phyloP scores from a whole-genome alignment of 1,140 invertebrate genomes.

The Gonatopus flavifemur region DNA sequence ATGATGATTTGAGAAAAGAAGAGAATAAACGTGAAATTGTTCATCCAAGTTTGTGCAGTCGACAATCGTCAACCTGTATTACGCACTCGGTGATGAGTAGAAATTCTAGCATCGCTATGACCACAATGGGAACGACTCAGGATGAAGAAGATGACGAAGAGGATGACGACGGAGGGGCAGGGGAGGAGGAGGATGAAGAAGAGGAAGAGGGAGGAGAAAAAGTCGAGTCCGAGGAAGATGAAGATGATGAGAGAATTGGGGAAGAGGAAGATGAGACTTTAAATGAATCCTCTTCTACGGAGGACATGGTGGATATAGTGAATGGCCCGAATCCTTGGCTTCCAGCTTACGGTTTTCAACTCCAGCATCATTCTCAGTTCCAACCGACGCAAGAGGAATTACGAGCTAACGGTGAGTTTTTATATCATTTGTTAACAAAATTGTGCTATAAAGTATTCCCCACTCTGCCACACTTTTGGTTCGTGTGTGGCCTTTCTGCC shows the following conservation, averaged over 20 bases:
- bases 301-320: conserved; percentile 40
- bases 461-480: no score
- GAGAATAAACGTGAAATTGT: no score
- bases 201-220: background rate
- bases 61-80: no score
- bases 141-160: conserved; percentile 33
- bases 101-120: no score
- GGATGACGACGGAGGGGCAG: conserved; percentile 17
- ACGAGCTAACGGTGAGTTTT: conserved; percentile 55
- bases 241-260: background rate
- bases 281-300: conserved; percentile 8
- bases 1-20: no score
- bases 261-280: conserved; percentile 1
- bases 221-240: background rate
- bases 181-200: conserved; percentile 19
- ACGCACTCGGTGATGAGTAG: no score
- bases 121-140: no score
- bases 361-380: conserved; percentile 50
- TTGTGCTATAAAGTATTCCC: no score
- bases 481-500: no score
- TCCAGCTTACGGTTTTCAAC: conserved; percentile 56
- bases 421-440: no score
- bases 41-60: no score
- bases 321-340: conserved; percentile 55
- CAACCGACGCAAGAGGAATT: conserved; percentile 51